These are phyloP conservation scores for Paraescarpia echinospica DNA, from an alignment of 1,140 invertebrate species.

Conservation along the genomic window DNA sequence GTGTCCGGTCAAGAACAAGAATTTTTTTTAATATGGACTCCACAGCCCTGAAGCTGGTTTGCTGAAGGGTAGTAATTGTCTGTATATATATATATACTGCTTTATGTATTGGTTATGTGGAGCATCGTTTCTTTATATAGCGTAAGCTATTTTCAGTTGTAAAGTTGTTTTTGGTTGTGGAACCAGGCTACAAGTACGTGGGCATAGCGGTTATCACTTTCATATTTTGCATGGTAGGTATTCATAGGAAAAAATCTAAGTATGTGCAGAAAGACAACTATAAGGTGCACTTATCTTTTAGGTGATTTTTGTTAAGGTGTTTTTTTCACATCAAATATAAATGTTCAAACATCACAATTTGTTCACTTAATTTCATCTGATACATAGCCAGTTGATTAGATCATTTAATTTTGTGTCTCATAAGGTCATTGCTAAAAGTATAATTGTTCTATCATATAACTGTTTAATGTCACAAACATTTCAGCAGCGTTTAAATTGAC, in stretches of 20 bases:
- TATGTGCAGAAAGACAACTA: not conserved
- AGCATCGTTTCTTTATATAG: too few species aligned
- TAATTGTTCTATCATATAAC: not conserved
- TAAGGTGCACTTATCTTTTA: not conserved
- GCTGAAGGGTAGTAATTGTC: too few species aligned
- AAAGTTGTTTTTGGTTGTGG: not conserved
- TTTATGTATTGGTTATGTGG: too few species aligned
- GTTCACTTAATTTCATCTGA: too few species aligned
- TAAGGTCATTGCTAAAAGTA: not conserved
- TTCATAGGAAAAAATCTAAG: not conserved
- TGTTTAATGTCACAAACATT: not conserved
- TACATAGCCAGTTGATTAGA: too few species aligned
- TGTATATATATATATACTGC: too few species aligned
- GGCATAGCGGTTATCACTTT: not conserved
- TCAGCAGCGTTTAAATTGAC: not conserved
- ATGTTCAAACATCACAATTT: too few species aligned
- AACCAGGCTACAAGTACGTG: not conserved
- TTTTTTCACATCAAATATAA: too few species aligned
- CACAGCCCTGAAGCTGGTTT: not conserved
- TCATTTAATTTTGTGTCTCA: not conserved
- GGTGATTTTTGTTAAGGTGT: too few species aligned
- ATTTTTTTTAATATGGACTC: too few species aligned
- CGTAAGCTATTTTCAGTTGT: too few species aligned
- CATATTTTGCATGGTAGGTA: not conserved
- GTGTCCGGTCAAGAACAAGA: too few species aligned